These are phyloP conservation scores for Aradophagus sp. DNA, from an alignment of 1,140 invertebrate genomes.

Conservation along the genomic window DNA sequence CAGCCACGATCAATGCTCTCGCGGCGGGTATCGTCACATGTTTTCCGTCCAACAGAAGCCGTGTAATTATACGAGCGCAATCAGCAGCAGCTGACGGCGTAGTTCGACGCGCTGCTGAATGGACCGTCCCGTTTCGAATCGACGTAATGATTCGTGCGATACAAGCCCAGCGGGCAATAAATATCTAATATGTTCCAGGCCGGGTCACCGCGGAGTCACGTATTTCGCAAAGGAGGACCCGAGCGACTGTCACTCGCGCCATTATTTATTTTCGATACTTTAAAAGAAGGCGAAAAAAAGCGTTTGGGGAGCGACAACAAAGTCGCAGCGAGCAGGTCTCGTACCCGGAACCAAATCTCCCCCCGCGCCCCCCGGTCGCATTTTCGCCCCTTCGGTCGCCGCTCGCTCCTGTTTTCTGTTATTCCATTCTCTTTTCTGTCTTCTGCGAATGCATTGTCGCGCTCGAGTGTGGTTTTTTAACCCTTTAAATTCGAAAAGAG, in stretches of 20 bases:
- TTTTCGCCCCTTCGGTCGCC: too few relatives aligned
- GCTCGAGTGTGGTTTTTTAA: constrained; percentile 75
- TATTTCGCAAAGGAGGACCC: constrained; percentile 37
- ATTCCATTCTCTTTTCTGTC: constrained; percentile 55
- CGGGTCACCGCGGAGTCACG: constrained; percentile 65
- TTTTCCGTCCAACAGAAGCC: constrained; percentile 28
- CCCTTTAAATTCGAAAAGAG: constrained; percentile 71
- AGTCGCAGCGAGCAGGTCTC: constrained; percentile 23
- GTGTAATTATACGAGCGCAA: constrained; percentile 48
- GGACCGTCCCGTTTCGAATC: constrained; percentile 52
- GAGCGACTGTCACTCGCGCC: constrained; percentile 68
- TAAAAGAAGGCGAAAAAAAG: constrained; percentile 37
- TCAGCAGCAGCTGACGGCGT: constrained; percentile 52
- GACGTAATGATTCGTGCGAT: constrained; percentile 63
- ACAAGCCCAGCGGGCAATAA: constrained; percentile 70
- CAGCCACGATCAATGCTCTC: too few relatives aligned
- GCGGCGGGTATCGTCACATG: too few relatives aligned
- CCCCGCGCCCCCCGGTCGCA: constrained; percentile 31
- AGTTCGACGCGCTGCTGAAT: constrained; percentile 24
- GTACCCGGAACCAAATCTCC: too few relatives aligned
- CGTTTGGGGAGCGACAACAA: constrained; percentile 45
- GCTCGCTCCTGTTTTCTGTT: too few relatives aligned
- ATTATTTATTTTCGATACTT: constrained; percentile 73
- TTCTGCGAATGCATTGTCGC: constrained; percentile 66
- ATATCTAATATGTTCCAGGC: constrained; percentile 75